Conservation (phyloP, 2,888 invertebrate species). For the Opisthograptis luteolata region DNA sequence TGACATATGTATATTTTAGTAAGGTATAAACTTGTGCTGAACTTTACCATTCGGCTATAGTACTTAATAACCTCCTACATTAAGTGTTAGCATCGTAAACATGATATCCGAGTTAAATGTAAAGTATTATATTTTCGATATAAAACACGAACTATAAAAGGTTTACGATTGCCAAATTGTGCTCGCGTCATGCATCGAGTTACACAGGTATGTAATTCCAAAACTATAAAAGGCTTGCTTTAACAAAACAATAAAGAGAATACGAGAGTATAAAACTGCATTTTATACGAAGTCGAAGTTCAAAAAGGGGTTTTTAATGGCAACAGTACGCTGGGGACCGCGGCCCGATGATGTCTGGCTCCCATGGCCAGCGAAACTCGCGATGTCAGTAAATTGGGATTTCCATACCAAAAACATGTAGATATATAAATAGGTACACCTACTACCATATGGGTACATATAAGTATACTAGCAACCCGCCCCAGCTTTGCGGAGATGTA, state of each 20-base stretch:
- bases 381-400: slow-evolving; percentile 46
- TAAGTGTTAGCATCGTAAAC: not conserved
- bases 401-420: slow-evolving; percentile 20
- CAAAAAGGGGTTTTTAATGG: slow-evolving; percentile 56
- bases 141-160: slow-evolving; percentile 33
- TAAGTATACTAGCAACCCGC: too few species aligned
- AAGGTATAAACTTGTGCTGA: not conserved
- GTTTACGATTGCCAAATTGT: slow-evolving; percentile 39
- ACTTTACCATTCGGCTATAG: too few species aligned
- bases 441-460: too few species aligned
- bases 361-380: slow-evolving; percentile 28
- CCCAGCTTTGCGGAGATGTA: too few species aligned
- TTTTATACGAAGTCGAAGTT: slow-evolving; percentile 55
- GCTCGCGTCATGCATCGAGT: slow-evolving; percentile 34
- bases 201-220: slow-evolving; percentile 40
- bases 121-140: not conserved
- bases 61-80: too few species aligned
- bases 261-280: slow-evolving; percentile 61
- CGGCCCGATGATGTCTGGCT: slow-evolving; percentile 12
- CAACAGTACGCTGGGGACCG: slow-evolving; percentile 50
- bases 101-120: slow-evolving; percentile 6
- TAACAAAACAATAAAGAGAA: slow-evolving; percentile 55
- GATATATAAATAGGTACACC: too few species aligned
- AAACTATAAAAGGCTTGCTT: slow-evolving; percentile 49
- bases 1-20: slow-evolving; percentile 11